Base-by-base conservation (phyloP, 2,797 vertebrate genomes). In the Tadarida brasiliensis region DNA sequence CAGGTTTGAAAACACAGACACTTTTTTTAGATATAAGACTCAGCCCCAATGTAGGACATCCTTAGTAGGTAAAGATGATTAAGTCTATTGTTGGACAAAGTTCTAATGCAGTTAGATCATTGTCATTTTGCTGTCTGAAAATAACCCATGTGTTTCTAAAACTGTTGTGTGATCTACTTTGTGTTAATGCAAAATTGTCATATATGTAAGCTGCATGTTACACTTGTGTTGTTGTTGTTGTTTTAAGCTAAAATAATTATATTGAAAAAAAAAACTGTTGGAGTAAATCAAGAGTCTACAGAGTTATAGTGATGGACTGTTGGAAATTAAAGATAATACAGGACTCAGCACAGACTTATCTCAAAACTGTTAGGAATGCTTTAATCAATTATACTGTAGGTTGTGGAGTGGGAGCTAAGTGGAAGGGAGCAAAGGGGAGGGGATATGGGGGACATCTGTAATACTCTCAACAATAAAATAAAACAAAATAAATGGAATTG, bases 61-160 rank as follows among this genome's bases (percentile, higher is more conserved):
- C n/a, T 63, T 63, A 63, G 49, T 51, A 63, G 82, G 35, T 63
- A 85, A 89, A 82, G 28, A 26, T 71, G 35, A 93, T 84, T 74
- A 74, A 57, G 65, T 22, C 12, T 70, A n/a, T 63, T 16, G 61
- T 63, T 63, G 61, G 14, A 63, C 5, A 28, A 30, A 63, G 30
- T 63, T 63, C 28, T n/a, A 30, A 63, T 63, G 61, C 61, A 30
- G 6, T 63, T 98, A 98, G 98, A 97, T 92, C 89, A 95, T 97
- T 97, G 98, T 97, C 98, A 95, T 97, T 98, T 98, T 98, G 97
- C 96, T 98, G 83, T 98, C 98, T 97, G 92, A 96, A 98, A 98
- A 96, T 98, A 98, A 97, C 96, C 87, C 70, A 4, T 98, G 97
- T 98, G 90, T 98, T 98, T 98, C 97, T 97, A 97, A 87, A 92